Percentiles rank a stretch among this genome's conserved stretches.
These are phyloP conservation scores for Sebastes iracundus DNA, from an alignment of 2,797 vertebrate species.

Conservation along the genomic window DNA sequence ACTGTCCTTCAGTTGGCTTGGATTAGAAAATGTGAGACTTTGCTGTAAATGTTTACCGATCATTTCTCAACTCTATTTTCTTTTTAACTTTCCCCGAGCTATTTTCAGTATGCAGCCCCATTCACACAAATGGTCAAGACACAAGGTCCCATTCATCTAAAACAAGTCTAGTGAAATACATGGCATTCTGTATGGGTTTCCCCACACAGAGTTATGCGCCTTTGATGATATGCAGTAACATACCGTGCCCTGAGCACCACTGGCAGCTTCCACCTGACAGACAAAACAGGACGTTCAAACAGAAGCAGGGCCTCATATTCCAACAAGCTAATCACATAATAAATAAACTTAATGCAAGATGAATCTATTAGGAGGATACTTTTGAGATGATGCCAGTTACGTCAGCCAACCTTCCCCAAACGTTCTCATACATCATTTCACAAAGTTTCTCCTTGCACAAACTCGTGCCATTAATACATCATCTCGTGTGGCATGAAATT, in stretches of 20 bases:
- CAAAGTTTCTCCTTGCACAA: background rate
- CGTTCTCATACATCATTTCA: background rate
- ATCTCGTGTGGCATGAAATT: constrained; percentile 14
- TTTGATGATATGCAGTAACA: constrained; percentile 48
- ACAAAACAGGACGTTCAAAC: constrained; percentile 57
- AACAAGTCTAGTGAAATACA: constrained; percentile 2
- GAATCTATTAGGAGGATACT: background rate
- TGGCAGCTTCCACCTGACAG: constrained; percentile 65
- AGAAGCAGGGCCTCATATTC: constrained; percentile 9
- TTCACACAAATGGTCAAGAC: constrained; percentile 18
- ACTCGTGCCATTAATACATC: background rate
- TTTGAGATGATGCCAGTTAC: background rate
- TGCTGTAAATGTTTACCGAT: background rate
- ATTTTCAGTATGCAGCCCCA: constrained; percentile 13
- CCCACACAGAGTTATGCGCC: background rate
- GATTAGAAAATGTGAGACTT: background rate
- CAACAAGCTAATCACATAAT: constrained; percentile 28
- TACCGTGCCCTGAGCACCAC: constrained; percentile 70
- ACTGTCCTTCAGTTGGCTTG: background rate
- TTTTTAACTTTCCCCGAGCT: background rate
- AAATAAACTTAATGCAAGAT: background rate
- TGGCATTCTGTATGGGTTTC: background rate
- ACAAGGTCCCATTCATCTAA: constrained; percentile 17
- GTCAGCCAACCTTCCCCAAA: background rate
- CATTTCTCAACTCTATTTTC: background rate